These are phyloP conservation scores for Temnothorax rugatulus DNA, from an alignment of 2,888 invertebrate genomes.

Conservation along the genomic window DNA sequence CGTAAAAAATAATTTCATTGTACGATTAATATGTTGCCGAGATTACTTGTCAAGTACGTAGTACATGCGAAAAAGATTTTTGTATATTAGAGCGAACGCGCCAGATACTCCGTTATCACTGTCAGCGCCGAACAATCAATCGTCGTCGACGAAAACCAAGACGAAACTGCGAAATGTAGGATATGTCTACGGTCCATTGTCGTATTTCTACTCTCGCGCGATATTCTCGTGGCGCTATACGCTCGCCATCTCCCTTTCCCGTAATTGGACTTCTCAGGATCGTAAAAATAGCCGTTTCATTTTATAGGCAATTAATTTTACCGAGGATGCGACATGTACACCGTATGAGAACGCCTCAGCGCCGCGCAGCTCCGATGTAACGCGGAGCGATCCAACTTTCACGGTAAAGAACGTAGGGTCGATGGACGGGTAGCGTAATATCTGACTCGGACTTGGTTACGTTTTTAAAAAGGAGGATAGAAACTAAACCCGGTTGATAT, in stretches of 20 bases:
- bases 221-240: neutral
- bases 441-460: slow-evolving; percentile 7
- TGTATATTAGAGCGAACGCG: slow-evolving; percentile 34
- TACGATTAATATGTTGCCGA: neutral
- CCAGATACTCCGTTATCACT: slow-evolving; percentile 69
- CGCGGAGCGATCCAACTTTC: slow-evolving; percentile 12
- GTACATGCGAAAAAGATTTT: neutral
- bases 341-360: slow-evolving; percentile 28
- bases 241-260: slow-evolving; percentile 53
- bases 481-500: slow-evolving; percentile 16
- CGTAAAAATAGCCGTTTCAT: slow-evolving; percentile 84
- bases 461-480: slow-evolving; percentile 18
- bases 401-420: slow-evolving; percentile 22
- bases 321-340: slow-evolving; percentile 72
- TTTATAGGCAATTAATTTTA: slow-evolving; percentile 84
- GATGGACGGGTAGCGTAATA: slow-evolving; percentile 58
- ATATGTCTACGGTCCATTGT: slow-evolving; percentile 24
- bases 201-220: slow-evolving; percentile 8
- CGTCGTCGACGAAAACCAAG: slow-evolving; percentile 62
- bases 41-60: neutral
- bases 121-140: slow-evolving; percentile 70
- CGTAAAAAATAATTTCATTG: neutral
- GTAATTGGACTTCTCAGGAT: slow-evolving; percentile 82
- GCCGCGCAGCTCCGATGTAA: slow-evolving; percentile 18
- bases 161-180: slow-evolving; percentile 77